Percentiles rank a stretch among this genome's conserved stretches.
Conservation (phyloP, 2,113 vertebrate genomes). For the Todiramphus saurophagus region DNA sequence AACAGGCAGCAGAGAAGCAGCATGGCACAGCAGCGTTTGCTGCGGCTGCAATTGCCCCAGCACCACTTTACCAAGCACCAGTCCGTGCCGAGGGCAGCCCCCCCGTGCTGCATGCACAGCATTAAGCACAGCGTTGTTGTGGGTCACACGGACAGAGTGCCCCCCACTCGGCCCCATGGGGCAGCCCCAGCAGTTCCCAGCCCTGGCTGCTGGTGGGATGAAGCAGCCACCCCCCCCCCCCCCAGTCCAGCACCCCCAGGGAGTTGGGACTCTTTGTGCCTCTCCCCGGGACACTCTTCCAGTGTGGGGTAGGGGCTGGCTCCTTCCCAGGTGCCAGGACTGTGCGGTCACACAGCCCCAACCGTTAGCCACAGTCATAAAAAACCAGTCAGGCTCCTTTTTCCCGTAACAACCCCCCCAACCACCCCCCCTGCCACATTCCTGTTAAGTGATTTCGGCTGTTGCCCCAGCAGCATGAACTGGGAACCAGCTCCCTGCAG, state of each 20-base stretch:
- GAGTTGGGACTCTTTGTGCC: fast-evolving
- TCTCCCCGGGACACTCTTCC: neutral
- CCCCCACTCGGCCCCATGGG: neutral
- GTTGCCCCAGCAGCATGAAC: fast-evolving
- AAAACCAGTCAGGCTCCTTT: neutral
- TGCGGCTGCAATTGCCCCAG: fast-evolving
- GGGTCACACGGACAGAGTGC: neutral
- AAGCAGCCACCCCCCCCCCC: neutral
- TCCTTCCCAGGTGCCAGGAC: neutral
- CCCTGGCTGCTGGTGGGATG: neutral
- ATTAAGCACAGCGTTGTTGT: neutral
- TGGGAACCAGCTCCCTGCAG: neutral
- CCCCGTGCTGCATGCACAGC: fast-evolving
- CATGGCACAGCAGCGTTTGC: fast-evolving
- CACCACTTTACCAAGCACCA: neutral
- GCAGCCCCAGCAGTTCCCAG: neutral
- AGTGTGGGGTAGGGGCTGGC: neutral
- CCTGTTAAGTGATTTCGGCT: neutral
- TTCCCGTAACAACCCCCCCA: neutral
- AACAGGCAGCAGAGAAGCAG: neutral
- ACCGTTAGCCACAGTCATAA: neutral
- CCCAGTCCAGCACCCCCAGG: neutral
- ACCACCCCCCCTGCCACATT: neutral
- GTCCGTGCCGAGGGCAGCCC: neutral
- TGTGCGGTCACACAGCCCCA: neutral